Base-by-base conservation (phyloP, 2,888 invertebrate genomes). In the Amblyjoppa proteus region DNA sequence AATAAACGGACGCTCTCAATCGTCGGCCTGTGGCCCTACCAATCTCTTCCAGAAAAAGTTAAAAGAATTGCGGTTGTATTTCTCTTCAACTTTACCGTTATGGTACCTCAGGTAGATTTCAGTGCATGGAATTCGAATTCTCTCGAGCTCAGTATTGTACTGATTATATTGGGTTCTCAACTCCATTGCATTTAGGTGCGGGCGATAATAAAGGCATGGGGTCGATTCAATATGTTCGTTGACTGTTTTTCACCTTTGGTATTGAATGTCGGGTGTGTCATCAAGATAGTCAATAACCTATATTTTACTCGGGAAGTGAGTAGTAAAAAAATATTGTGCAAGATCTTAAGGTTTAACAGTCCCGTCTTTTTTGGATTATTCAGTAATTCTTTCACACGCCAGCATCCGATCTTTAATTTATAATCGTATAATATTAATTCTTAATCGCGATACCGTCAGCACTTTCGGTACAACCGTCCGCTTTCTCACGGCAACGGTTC, bases 11-110 rank as follows among this genome's bases (percentile, higher is more conserved):
- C 31, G 4, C 53, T 73, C 34, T 73, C 34, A 2, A 16, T 7
- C 4, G 13, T 73, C n/a, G 73, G 73, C 34, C 58, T 34, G 73
- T 73, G 73, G 73, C 73, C 73, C 6, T 53, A 73, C 31, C 73
- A 56, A 41, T 11, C 73, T 4, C 1, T 53, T 3, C 38, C 20
- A 11, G 56, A 53, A 41, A 28, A 41, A 58, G 28, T n/a, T 28
- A 5, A 28, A n/a, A 34, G 16, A 28, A 16, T 41, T 7, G 13
- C 16, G 1, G 3, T 9, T 45, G 2, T 3, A 11, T 38, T n/a
- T 6, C 2, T 69, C 7, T 9, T 41, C 0, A 45, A 9, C 20
- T 0, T 25, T 34, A 69, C 38, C 13, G 13, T 69, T 20, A 20
- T 49, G 20, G 20, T 41, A 3, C 69, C 69, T 6, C 69, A 69